Conservation (phyloP, 2,113 vertebrate genomes). For the Macroglossus sobrinus region DNA sequence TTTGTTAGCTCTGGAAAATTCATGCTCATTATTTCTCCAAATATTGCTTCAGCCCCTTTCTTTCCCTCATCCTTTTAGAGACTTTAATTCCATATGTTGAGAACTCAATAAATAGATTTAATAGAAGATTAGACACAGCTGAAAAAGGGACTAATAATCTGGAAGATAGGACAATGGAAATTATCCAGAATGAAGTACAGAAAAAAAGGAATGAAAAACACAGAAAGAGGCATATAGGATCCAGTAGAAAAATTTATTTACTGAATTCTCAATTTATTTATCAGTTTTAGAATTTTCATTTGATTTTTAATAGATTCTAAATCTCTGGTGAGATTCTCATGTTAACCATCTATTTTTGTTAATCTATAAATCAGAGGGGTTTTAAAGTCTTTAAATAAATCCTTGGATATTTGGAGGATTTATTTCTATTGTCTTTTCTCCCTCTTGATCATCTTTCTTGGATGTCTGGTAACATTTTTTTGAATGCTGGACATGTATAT, state of each 20-base stretch:
- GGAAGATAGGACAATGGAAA: neutral
- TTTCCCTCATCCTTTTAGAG: neutral
- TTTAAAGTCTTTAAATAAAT: conserved; percentile 28
- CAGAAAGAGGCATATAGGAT: neutral
- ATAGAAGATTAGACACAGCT: neutral
- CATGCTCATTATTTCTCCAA: neutral
- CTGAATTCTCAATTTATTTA: neutral
- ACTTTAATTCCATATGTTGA: neutral
- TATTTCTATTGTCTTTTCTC: neutral
- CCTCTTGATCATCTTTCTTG: neutral
- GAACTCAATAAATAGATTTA: neutral
- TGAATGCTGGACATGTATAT: neutral
- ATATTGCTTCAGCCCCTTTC: neutral
- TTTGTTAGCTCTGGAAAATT: conserved; percentile 7
- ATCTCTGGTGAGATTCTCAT: neutral
- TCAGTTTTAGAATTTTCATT: conserved; percentile 13
- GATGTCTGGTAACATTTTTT: neutral
- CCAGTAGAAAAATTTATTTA: neutral
- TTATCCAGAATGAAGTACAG: neutral
- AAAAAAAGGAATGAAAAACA: neutral
- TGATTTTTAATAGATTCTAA: neutral
- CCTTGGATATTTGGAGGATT: neutral
- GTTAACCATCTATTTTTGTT: conserved; percentile 12
- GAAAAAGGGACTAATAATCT: neutral
- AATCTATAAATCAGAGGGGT: neutral